These are phyloP conservation scores for Ondatra zibethicus DNA, from an alignment of 2,113 vertebrate genomes.

Conservation along the genomic window DNA sequence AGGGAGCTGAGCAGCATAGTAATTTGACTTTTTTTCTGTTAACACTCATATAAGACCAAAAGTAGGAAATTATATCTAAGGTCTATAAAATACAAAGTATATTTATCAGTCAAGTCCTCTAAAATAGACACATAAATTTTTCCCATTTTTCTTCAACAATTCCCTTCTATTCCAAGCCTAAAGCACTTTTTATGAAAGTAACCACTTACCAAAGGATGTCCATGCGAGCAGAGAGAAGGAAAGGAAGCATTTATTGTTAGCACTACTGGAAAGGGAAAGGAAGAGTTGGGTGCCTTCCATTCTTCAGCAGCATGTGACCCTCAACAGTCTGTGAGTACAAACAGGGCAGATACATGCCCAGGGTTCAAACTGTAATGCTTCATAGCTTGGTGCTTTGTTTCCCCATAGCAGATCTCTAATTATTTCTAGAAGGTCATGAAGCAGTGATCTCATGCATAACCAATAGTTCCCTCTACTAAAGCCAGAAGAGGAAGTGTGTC, in stretches of 20 bases:
- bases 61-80: constrained; percentile 54
- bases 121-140: constrained; percentile 19
- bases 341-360: constrained; percentile 5
- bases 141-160: constrained; percentile 40
- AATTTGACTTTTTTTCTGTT: constrained; percentile 10
- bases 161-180: constrained; percentile 26
- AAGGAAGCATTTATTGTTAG: constrained; percentile 74
- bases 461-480: neutral
- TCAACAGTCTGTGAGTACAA: constrained; percentile 29
- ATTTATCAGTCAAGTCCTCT: constrained; percentile 50
- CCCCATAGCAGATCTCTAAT: constrained; percentile 15
- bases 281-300: neutral
- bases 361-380: neutral
- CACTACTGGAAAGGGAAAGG: constrained; percentile 18
- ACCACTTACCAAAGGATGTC: constrained; percentile 40
- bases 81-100: constrained; percentile 10
- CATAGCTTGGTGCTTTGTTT: constrained; percentile 30
- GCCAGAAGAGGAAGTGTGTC: neutral
- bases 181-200: constrained; percentile 8
- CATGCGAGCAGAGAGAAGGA: neutral
- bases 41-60: constrained; percentile 49
- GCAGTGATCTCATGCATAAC: neutral
- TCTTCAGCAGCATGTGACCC: neutral
- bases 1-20: neutral
- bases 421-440: constrained; percentile 41